Base-by-base conservation (phyloP, 2,113 vertebrate species). In the Pangasianodon gigas region DNA sequence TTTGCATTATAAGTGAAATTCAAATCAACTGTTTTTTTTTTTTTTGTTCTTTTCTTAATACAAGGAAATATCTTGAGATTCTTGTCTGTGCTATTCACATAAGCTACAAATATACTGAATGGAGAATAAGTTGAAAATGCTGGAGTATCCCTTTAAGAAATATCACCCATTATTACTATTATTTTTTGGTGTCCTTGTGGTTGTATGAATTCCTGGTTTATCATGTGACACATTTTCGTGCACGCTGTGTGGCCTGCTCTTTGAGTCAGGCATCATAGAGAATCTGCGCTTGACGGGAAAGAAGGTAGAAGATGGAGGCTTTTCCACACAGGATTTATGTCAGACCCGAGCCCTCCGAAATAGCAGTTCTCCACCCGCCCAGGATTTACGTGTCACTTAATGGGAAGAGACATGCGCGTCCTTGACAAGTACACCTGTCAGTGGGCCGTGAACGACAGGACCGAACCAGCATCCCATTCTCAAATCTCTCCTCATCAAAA, bases 291-390 rank as follows among this genome's bases (percentile, higher is more conserved):
- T 90, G 89, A 92, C 60, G 65, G 80, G n/a, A 62, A 88, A 54
- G 79, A 85, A 88, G 94, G 94, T 95, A 96, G 92, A 94, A 96
- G 97, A 96, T 96, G 95, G 95, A 95, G 94, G 95, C 90, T 81
- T 90, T 89, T 85, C 92, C 93, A 92, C 93, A 87, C 92, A 92
- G 92, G 92, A 94, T 95, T 94, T 95, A 95, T 94, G 94, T 94
- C 93, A 90, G 92, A 74, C 93, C 90, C 90, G 86, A 92, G 92
- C 93, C 94, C 89, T 94, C 93, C 93, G 90, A 93, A 95, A 94
- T 94, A 94, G 94, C 93, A 94, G 90, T 93, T 91, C 92, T 92
- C 91, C 90, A 90, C 90, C 92, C 88, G 91, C 89, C 92, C 88
- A 87, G 79, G 92, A 95, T 95, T 93, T 94, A 94, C 94, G 93